These are phyloP conservation scores for Platichthys stellatus DNA, from an alignment of 2,113 vertebrate species.

Conservation along the genomic window DNA sequence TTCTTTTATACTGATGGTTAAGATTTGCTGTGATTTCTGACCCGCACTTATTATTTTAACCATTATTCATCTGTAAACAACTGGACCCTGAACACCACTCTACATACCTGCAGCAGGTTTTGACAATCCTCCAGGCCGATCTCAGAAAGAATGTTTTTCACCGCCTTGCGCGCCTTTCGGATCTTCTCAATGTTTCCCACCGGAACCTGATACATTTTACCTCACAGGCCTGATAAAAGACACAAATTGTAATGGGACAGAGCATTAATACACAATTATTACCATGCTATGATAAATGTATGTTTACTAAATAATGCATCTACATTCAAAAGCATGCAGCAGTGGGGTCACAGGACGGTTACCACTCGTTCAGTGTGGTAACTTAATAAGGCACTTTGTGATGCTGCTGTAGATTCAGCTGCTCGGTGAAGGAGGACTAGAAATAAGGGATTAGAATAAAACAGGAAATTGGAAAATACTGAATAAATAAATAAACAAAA, in stretches of 20 bases:
- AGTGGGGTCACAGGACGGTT: no score
- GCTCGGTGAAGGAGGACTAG: background rate
- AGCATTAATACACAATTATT: background rate
- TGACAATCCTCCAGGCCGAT: slow-evolving; percentile 81
- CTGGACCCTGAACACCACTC: background rate
- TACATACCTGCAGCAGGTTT: slow-evolving; percentile 70
- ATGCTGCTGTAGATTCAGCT: background rate
- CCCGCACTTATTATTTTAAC: no score
- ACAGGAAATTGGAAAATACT: background rate
- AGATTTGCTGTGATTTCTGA: no score
- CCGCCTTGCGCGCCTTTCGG: slow-evolving; percentile 79
- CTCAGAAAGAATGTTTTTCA: slow-evolving; percentile 79
- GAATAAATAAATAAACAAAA: no score
- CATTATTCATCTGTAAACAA: background rate
- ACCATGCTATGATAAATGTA: background rate
- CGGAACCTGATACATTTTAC: slow-evolving; percentile 82
- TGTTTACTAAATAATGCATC: no score
- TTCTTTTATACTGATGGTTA: no score
- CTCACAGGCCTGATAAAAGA: slow-evolving; percentile 16
- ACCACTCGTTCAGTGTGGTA: no score
- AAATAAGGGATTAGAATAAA: background rate
- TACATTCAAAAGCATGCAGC: no score
- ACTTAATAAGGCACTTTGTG: background rate
- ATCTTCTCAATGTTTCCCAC: slow-evolving; percentile 80
- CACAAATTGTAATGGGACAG: background rate